phyloP scores from a whole-genome alignment of 2,888 invertebrate species.

The Leptinotarsa juncta region DNA sequence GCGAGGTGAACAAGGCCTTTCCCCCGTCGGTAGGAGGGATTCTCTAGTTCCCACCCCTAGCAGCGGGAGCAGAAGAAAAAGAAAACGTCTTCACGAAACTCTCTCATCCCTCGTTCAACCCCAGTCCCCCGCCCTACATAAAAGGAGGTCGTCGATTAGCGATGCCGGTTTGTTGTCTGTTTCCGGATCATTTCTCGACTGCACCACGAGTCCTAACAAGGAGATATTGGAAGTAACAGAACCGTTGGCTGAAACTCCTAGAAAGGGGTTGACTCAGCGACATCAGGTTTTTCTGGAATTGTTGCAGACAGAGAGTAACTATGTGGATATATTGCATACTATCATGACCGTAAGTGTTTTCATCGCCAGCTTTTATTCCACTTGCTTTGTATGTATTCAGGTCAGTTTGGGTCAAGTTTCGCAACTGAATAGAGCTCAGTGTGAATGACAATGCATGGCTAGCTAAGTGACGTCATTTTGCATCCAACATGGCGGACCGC shows the following conservation, averaged over 20 bases:
- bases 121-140: conserved; percentile 73
- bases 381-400: conserved; percentile 20
- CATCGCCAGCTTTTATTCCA: background rate
- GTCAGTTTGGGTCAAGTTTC: too few species aligned
- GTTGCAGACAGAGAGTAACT: conserved; percentile 96
- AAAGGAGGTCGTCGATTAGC: conserved; percentile 87
- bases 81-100: conserved; percentile 80
- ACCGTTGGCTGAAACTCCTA: conserved; percentile 70
- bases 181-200: conserved; percentile 90
- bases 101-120: conserved; percentile 69
- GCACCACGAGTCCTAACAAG: conserved; percentile 83
- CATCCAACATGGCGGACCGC: too few species aligned
- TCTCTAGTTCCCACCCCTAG: conserved; percentile 68
- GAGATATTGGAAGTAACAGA: conserved; percentile 65
- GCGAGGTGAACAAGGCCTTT: conserved; percentile 68
- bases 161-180: conserved; percentile 87
- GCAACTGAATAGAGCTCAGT: too few species aligned
- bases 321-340: conserved; percentile 93
- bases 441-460: too few species aligned
- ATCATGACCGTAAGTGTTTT: conserved; percentile 82
- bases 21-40: conserved; percentile 69
- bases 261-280: conserved; percentile 79
- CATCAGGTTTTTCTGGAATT: conserved; percentile 92
- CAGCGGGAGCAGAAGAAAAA: conserved; percentile 76
- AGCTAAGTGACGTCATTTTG: too few species aligned